Base-by-base conservation (phyloP, 1,140 invertebrate genomes). In the Parasteatoda tepidariorum region DNA sequence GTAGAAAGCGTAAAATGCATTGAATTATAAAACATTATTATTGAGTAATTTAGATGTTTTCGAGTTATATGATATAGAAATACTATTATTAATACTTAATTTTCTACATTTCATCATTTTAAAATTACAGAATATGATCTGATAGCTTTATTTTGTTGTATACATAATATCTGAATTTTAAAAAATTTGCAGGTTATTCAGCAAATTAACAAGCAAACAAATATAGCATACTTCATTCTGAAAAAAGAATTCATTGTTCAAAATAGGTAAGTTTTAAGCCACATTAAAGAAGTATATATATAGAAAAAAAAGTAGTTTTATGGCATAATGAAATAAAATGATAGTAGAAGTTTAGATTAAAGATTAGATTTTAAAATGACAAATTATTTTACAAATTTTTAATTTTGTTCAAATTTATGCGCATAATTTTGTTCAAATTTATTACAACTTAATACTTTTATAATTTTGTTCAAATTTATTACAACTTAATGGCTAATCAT, bases 121-220 rank as follows among this genome's bases (percentile, higher is more conserved):
- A 55, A 55, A 55, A n/a, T n/a, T n/a, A 55, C 13, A 55, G 1
- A 55, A 18, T 22, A 18, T 55, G 13, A 55, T 18, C 3, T 18
- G 48, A 55, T 55, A 18, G 13, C 22, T 55, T 55, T 55, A 55
- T 55, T 18, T 22, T 18, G 2, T 13, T 55, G 3, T 55, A 13
- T 55, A 18, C 22, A 3, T 55, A 55, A 55, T 22, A 18, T 18
- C 13, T 55, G 22, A 55, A 55, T 55, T 2, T 22, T 55, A 18
- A 18, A 2, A 18, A 55, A 55, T 22, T 18, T 18, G 22, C 24
- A 70, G 67, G 67, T 70, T 48, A 18, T 70, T 48, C 28, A 70
- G 54, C 24, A 34, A 15, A 54, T 70, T 15, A 41, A 70, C 24
- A 70, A 70, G 3, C 18, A 48, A 5, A 70, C 67, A 48, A 70